Base-by-base conservation (phyloP, 1,140 invertebrate species). In the Orius insidiosus region DNA sequence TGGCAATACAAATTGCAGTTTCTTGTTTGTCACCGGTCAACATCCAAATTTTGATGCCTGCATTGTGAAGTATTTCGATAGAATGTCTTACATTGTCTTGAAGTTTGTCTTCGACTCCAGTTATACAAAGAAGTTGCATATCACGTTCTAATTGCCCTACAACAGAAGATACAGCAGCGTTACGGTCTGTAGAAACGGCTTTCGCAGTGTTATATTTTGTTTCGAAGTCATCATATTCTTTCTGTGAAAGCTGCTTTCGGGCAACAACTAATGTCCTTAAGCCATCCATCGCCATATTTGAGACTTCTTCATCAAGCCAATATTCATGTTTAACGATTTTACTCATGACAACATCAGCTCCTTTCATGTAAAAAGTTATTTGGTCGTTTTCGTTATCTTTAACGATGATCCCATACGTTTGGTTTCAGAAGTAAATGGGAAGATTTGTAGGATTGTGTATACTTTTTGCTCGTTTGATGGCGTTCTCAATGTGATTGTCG, bases 1-100 rank as follows among this genome's bases (percentile, higher is more conserved):
- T 96, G 1, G 95, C 94, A 58, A 99, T 98, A 61, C 93, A 98
- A n/a, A 86, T 88, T 9, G 95, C 96, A 1, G 96, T 99, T 68
- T 99, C 96, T 42, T 98, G 60, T 66, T 99, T 99, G 62, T 99
- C 96, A 35, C 96, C 96, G 0, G 96, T 99, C 49, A 99, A 67
- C 96, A 99, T 99, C 96, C 96, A 99, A 36, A 97, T 83, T 75
- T 92, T 96, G 42, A 98, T 90, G 31, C 94, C 94, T 49, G 95
- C 95, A 65, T 94, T 94, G 53, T 87, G 71, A 14, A 99, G 64
- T 45, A 92, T 67, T 61, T 95, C 89, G 2, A 99, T 67, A 0
- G n/a, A 97, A 16, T 82, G 77, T 31, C 90, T 74, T 1, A 98
- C 95, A 61, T 85, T 72, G 46, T 85, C 83, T 57, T 93, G 86